Evolutionary conservation across 2,797 vertebrate species (phyloP).

Genomic region (Remorina albescens): DNA sequence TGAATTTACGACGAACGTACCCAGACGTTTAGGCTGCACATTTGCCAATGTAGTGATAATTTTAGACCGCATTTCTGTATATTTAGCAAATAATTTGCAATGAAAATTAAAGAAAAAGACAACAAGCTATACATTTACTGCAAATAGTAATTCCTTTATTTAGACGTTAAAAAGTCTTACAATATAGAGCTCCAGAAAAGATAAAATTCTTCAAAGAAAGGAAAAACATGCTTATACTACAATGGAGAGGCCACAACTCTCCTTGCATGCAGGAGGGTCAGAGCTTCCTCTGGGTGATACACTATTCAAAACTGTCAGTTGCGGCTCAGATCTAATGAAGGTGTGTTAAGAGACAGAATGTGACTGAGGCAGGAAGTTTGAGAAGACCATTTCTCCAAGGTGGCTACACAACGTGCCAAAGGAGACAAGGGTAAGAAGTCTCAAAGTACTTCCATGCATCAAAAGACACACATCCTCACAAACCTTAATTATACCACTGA

Average conservation of each 20-base stretch:
- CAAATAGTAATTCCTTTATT: constrained; percentile 92
- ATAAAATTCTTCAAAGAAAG: constrained; percentile 89
- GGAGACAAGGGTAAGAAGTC: constrained; percentile 47
- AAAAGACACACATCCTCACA: constrained; percentile 54
- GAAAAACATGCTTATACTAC: constrained; percentile 88
- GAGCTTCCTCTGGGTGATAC: constrained; percentile 84
- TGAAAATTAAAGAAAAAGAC: constrained; percentile 2
- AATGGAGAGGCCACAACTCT: constrained; percentile 83
- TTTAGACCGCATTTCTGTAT: neutral
- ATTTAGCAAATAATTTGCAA: neutral
- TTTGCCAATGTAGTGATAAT: neutral
- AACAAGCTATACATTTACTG: constrained; percentile 73
- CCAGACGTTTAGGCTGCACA: neutral
- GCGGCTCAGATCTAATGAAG: constrained; percentile 52
- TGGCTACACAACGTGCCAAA: constrained; percentile 72
- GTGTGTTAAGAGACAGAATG: constrained; percentile 64
- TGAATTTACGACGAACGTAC: neutral
- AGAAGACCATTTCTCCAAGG: constrained; percentile 61
- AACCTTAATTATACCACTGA: constrained; percentile 50
- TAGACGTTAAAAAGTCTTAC: constrained; percentile 92
- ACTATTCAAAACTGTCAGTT: constrained; percentile 54
- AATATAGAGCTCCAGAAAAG: constrained; percentile 93
- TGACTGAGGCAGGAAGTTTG: constrained; percentile 65
- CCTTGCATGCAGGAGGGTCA: constrained; percentile 84
- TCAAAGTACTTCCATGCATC: constrained; percentile 51